Base-by-base conservation (phyloP, 2,888 invertebrate genomes). In the Caenorhabditis macrosperma region DNA sequence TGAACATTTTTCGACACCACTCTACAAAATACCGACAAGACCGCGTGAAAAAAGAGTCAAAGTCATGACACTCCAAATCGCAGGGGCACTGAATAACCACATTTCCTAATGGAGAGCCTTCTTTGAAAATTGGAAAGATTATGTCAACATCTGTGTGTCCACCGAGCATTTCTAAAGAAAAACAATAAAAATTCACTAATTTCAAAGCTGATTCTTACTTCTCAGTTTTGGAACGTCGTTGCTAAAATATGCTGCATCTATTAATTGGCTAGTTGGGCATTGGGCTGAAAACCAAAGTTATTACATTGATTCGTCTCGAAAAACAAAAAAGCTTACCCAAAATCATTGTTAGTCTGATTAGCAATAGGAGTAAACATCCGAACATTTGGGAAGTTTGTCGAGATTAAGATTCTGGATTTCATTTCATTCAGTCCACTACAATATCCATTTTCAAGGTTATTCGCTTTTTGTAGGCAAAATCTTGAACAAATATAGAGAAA, bases 101-200 rank as follows among this genome's bases (percentile, higher is more conserved):
- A 57, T 87, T 86, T 22, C 87, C 87, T 28, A 86, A 48, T 15
- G 80, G 76, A 15, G 85, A 85, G 64, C 87, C 81, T 67, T 86
- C 83, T 76, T 87, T 87, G 67, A 85, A 86, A 28, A 87, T 59
- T 1, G 87, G 87, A 60, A 85, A 86, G 17, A 82, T 74, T 1
- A 84, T 67, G 41, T 87, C 87, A 28, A 87, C 81, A 46, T 87
- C 87, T n/a, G 86, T 86, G 61, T 87, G 85, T 1, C 87, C 87
- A 7, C 87, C 87, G 3, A 87, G 81, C 41, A 81, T 75, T 81
- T 84, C 87, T 87, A 60, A n/a, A n/a, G n/a, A n/a, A n/a, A n/a
- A n/a, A n/a, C n/a, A n/a, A n/a, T n/a, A n/a, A n/a, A n/a, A n/a
- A n/a, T n/a, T n/a, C n/a, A n/a, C n/a, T n/a, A n/a, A n/a, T 12